Evolutionary conservation across 2,888 invertebrate genomes (phyloP).

Genomic region (Noctua pronuba): DNA sequence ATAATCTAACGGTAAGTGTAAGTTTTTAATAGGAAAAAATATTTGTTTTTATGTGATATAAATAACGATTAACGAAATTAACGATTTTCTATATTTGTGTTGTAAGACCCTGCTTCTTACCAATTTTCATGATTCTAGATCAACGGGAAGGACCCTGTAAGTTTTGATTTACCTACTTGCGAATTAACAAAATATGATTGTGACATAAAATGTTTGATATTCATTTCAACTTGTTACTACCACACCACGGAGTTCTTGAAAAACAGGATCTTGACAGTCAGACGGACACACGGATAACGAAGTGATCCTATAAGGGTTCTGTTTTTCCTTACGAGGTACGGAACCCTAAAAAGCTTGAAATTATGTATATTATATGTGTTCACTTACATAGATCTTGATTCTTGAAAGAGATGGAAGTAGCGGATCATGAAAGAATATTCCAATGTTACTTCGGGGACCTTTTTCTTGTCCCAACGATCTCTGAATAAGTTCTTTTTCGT

Average conservation of each 20-base stretch:
- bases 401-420: constrained; percentile 37
- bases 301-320: not conserved
- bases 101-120: no score
- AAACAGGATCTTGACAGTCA: not conserved
- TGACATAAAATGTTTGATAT: no score
- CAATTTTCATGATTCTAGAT: no score
- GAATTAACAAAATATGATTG: no score
- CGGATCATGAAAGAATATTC: constrained; percentile 19
- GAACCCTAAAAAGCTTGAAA: not conserved
- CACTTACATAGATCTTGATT: constrained; percentile 33
- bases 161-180: no score
- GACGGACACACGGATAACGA: not conserved
- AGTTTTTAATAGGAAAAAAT: no score
- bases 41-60: no score
- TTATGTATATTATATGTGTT: not conserved
- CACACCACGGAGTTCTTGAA: not conserved
- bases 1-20: no score
- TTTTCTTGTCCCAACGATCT: constrained; percentile 2
- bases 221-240: no score
- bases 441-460: constrained; percentile 15
- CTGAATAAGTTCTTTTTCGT: constrained; percentile 9
- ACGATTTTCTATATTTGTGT: no score
- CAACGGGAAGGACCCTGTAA: no score
- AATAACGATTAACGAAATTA: no score
- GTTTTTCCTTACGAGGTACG: not conserved